Percentiles rank a stretch among this genome's conserved stretches.
These are phyloP conservation scores for Rhadina sibilatrix DNA, from an alignment of 2,113 vertebrate species.

Conservation along the genomic window DNA sequence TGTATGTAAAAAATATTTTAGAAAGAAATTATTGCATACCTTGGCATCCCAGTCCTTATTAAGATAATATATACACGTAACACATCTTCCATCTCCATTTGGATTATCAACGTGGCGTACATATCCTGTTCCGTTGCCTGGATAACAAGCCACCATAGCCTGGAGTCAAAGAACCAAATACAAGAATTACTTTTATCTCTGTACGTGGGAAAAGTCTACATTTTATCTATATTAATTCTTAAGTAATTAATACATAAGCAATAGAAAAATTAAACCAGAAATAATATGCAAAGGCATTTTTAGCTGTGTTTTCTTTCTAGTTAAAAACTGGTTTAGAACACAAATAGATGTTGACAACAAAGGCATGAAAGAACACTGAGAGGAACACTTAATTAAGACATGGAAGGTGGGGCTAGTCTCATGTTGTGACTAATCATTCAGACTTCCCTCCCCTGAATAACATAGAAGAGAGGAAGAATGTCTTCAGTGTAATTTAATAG, in stretches of 20 bases:
- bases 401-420: background rate
- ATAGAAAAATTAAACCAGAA: background rate
- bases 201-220: background rate
- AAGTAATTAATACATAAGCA: background rate
- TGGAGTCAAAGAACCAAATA: constrained; percentile 64
- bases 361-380: background rate
- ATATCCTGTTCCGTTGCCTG: constrained; percentile 92
- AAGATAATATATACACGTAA: constrained; percentile 98
- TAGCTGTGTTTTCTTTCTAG: background rate
- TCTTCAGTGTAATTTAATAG: background rate
- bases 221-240: background rate
- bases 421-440: background rate
- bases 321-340: background rate
- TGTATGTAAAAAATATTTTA: background rate
- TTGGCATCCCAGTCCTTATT: constrained; percentile 97
- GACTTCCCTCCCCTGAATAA: background rate
- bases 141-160: constrained; percentile 98
- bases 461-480: background rate
- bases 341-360: background rate
- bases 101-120: constrained; percentile 96
- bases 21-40: constrained; percentile 74
- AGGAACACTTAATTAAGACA: background rate
- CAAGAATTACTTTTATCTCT: background rate
- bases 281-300: background rate
- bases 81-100: constrained; percentile 93